A percentile compares a stretch with the other conserved stretches of the same genome.
Conservation (phyloP, 1,140 invertebrate genomes). For the Drosophila kurseongensis region DNA sequence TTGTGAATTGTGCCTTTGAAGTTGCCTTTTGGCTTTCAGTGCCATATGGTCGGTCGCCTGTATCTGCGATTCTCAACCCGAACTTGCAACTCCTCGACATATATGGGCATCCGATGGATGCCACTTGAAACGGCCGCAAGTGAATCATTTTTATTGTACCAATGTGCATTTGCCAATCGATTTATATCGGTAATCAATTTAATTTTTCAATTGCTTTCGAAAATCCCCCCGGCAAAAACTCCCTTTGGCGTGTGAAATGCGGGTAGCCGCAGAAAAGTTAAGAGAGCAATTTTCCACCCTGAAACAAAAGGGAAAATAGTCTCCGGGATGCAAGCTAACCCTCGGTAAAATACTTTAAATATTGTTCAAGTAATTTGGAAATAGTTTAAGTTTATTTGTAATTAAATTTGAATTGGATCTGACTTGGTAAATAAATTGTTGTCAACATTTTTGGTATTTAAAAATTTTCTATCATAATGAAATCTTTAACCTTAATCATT, state of each 20-base stretch:
- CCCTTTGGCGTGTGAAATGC: slow-evolving; percentile 63
- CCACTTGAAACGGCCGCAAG: slow-evolving; percentile 49
- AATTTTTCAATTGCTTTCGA: slow-evolving; percentile 72
- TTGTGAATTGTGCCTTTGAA: slow-evolving; percentile 65
- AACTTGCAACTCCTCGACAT: slow-evolving; percentile 46
- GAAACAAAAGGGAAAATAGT: slow-evolving; percentile 4
- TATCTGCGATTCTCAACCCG: slow-evolving; percentile 27
- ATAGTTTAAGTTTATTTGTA: neutral
- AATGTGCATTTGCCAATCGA: slow-evolving; percentile 60
- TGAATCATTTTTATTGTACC: slow-evolving; percentile 76
- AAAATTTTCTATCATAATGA: neutral
- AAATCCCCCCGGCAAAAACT: slow-evolving; percentile 7
- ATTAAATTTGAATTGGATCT: slow-evolving; percentile 2
- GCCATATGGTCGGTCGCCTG: slow-evolving; percentile 73
- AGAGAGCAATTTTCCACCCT: slow-evolving; percentile 20
- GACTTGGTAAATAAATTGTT: neutral
- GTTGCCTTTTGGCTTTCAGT: slow-evolving; percentile 46
- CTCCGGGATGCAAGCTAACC: neutral
- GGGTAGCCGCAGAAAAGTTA: slow-evolving; percentile 27
- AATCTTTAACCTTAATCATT: neutral
- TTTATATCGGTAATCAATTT: slow-evolving; percentile 74
- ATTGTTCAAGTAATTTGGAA: slow-evolving; percentile 21
- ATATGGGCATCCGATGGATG: slow-evolving; percentile 62
- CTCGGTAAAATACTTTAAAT: slow-evolving; percentile 10
- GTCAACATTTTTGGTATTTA: neutral